phyloP scores from a whole-genome alignment of 2,888 invertebrate genomes.

The Lasioglossum zephyrum region DNA sequence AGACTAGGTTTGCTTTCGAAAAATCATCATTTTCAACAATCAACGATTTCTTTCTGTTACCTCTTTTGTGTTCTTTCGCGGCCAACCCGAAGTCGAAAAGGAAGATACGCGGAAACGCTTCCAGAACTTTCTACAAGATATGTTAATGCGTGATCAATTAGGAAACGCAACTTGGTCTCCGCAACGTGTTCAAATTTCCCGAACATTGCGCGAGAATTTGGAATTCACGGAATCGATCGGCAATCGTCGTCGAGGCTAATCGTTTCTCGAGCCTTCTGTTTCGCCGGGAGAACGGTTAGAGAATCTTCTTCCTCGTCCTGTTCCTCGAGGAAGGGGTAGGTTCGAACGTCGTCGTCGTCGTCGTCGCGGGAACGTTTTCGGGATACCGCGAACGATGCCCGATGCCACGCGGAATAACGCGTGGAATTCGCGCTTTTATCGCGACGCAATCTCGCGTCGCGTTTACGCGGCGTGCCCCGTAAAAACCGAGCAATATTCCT shows the following conservation, averaged over 20 bases:
- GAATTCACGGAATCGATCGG: neutral
- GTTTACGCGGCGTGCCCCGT: constrained; percentile 76
- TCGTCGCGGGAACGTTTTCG: neutral
- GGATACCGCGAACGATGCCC: constrained; percentile 28
- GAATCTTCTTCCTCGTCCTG: neutral
- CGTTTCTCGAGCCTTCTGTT: neutral
- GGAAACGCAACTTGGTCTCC: neutral
- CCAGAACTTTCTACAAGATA: neutral
- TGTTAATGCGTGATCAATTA: neutral
- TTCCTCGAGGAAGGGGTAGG: neutral
- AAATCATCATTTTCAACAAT: neutral
- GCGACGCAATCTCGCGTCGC: constrained; percentile 61
- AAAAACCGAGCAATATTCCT: constrained; percentile 81
- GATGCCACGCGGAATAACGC: constrained; percentile 44
- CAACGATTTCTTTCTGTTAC: neutral
- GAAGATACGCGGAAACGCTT: neutral
- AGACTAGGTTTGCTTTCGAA: neutral
- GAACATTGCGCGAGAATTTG: neutral
- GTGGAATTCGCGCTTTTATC: constrained; percentile 43
- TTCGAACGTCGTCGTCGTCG: neutral
- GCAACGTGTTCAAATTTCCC: neutral
- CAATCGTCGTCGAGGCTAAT: neutral
- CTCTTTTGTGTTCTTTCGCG: neutral
- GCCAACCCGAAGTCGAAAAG: neutral
- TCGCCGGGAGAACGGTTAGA: neutral